Base-by-base conservation (phyloP, 2,888 invertebrate species). In the Phalangium opilio region DNA sequence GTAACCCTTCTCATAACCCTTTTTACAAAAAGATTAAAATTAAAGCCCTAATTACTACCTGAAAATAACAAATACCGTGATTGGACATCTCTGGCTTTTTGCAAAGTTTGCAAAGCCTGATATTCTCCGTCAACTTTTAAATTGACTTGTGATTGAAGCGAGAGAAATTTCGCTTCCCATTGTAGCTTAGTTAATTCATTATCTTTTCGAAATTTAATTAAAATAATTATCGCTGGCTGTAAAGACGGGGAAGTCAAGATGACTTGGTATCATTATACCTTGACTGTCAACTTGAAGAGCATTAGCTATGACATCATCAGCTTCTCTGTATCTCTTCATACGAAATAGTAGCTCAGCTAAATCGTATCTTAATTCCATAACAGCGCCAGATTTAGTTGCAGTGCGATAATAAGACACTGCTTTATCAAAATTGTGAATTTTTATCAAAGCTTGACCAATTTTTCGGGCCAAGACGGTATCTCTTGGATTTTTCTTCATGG, bases 341-440 rank as follows among this genome's bases (percentile, higher is more conserved):
- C 83, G 82, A 57, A 89, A 72, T 46, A 87, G 79, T 18, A 96
- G 70, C 59, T 87, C 83, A 0, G 89, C 83, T 59, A 95, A 75
- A 63, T 93, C 89, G 57, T 83, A 74, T 18, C 38, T 2, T n/a
- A 38, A 14, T 38, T 17, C 38, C 8, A 5, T 38, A 49, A 70
- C 69, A 43, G 69, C 67, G 35, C 70, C 70, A 51, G 77, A 75
- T 59, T 78, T 78, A 50, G 76, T 76, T 0, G 85, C 79, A 45
- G 85, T 83, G 61, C 84, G 83, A 62, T 93, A 95, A 63, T 89
- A 93, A 54, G 76, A 79, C 8, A 87, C 78, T 0, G 95, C 73
- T 66, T 84, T 85, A 12, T 78, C 78, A 63, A 85, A 98, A 55
- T 90, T 82, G 64, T 96, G 96, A 54, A 90, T 89, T 63, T 84